Evolutionary conservation across 2,888 invertebrate genomes (phyloP).

Genomic region (Rhodophaea formosa): DNA sequence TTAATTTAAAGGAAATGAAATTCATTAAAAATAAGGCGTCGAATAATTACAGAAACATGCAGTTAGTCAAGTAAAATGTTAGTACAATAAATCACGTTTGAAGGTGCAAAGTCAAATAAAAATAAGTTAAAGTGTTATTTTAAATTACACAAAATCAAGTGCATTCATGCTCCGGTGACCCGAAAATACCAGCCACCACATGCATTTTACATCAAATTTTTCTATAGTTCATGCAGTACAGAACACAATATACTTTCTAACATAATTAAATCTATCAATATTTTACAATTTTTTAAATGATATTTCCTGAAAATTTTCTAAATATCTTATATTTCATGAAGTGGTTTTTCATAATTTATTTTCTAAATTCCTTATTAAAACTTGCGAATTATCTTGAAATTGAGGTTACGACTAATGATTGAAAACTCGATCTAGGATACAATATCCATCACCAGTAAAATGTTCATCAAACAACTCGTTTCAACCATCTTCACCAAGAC

Average conservation of each 20-base stretch:
- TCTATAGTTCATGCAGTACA: not conserved
- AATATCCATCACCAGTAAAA: slow-evolving; percentile 9
- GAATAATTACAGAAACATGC: too few species aligned
- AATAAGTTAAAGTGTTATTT: too few species aligned
- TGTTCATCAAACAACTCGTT: slow-evolving; percentile 9
- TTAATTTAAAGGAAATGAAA: too few species aligned
- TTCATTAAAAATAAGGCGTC: too few species aligned
- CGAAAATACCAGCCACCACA: not conserved
- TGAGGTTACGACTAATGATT: not conserved
- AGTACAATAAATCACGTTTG: too few species aligned
- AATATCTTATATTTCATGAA: too few species aligned
- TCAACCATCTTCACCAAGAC: not conserved
- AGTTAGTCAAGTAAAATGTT: too few species aligned
- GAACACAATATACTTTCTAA: not conserved
- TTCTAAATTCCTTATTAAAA: not conserved
- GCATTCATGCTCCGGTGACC: too few species aligned
- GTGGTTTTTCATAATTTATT: not conserved
- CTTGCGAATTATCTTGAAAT: not conserved
- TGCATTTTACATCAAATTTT: not conserved
- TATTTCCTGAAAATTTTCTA: not conserved
- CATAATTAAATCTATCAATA: not conserved
- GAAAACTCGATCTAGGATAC: not conserved
- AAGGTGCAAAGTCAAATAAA: too few species aligned
- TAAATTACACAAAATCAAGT: too few species aligned
- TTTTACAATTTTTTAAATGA: not conserved